Conservation (phyloP, 2,888 invertebrate genomes). For the Hipparchia semele region DNA sequence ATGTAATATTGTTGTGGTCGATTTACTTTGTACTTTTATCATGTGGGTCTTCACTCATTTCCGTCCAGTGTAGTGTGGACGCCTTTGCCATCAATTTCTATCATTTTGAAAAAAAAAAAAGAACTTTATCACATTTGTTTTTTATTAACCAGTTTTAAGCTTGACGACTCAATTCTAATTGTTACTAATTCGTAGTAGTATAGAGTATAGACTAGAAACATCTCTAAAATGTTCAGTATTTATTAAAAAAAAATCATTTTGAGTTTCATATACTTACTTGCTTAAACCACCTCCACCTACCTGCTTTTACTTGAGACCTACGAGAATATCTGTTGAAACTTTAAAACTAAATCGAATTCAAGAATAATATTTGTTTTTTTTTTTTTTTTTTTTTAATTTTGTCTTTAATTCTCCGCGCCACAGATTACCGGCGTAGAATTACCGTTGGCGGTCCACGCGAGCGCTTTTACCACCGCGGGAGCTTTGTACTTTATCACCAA, state of each 20-base stretch:
- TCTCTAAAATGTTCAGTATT: neutral
- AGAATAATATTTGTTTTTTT: neutral
- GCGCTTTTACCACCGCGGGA: conserved; percentile 82
- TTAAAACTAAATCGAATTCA: conserved; percentile 14
- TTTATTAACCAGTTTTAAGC: neutral
- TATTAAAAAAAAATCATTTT: neutral
- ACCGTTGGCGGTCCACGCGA: conserved; percentile 68
- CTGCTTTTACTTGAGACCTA: neutral
- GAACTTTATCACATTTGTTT: neutral
- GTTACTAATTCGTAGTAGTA: neutral
- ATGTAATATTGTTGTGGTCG: conserved; percentile 52
- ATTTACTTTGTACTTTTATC: conserved; percentile 45
- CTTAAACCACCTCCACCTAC: neutral
- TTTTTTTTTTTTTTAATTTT: neutral
- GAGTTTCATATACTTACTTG: neutral
- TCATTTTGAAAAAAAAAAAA: conserved; percentile 8
- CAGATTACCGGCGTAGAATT: conserved; percentile 70
- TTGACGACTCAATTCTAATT: neutral
- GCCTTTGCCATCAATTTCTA: conserved; percentile 6
- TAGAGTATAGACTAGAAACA: neutral
- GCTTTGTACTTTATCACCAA: conserved; percentile 85
- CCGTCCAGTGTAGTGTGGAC: conserved; percentile 14
- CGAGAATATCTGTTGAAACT: neutral
- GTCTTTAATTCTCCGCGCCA: conserved; percentile 27
- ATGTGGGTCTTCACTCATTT: conserved; percentile 79